Evolutionary conservation across 2,113 vertebrate species (phyloP), one percentile per base, ranked within the genome.

Genomic region (Semicossyphus pulcher): DNA sequence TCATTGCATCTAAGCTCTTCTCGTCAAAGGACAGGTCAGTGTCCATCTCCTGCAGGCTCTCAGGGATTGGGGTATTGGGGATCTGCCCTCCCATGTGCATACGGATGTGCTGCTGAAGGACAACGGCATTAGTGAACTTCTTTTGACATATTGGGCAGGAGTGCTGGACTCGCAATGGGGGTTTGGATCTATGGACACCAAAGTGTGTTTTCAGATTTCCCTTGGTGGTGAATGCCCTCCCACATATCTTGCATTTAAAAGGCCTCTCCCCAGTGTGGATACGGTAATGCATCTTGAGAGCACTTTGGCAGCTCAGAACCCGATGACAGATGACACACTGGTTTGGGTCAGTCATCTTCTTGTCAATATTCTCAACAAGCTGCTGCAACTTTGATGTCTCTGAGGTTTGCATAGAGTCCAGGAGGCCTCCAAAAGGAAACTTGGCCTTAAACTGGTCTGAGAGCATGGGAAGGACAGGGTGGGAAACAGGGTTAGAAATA

Each of bases 11-110:
- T 6, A 95, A 62, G 1, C 94, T 96, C 93, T 95, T 97, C 48
- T 97, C 98, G 5, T 98, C 97, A 1, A 94, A 97, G 25, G 95
- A 94, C 31, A 96, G 94, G 60, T 97, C 96, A 0, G 95, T 93
- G 63, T 99, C 98, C 95, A 96, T 95, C 4, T 98, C 97, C 78
- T 95, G 96, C 83, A 97, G 94, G 87, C 94, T 96, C 67, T 98
- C 98, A 0, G 97, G 95, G 74, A 97, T 90, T 0, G 96, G 97
- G 0, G 97, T 98, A 92, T 99, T 99, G 28, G 98, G 95, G 87
- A 99, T 99, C 85, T 99, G 98, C 0, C 98, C 98, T 0, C 98
- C 98, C 98, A 98, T 99, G 86, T 99, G 98, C 98, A 99, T 99
- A 60, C 97, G 98, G 81, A 99, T 98, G 83, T 99, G 98, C 91